Evolutionary conservation across 2,113 vertebrate species (phyloP).

Genomic region (Myiozetetes cayanensis): DNA sequence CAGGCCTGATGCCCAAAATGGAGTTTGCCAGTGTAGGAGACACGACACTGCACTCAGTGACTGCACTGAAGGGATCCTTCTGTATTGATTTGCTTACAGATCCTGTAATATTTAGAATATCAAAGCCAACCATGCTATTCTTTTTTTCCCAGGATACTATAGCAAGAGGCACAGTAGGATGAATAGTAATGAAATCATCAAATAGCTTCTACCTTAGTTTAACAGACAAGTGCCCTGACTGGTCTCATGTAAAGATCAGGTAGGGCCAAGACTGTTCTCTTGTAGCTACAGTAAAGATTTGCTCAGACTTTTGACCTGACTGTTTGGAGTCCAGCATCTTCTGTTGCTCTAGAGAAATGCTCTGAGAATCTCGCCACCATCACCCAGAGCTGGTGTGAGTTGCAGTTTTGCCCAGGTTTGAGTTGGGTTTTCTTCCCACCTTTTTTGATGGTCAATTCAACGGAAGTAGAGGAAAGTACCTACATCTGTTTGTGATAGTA

Average conservation of each 20-base stretch:
- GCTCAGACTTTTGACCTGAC: constrained; percentile 34
- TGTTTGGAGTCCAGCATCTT: not conserved
- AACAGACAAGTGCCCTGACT: not conserved
- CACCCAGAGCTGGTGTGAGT: not conserved
- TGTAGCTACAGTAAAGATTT: not conserved
- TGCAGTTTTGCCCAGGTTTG: not conserved
- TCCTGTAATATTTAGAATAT: constrained; percentile 10
- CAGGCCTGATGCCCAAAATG: not conserved
- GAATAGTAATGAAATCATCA: constrained; percentile 3
- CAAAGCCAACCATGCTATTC: not conserved
- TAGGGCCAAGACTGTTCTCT: not conserved
- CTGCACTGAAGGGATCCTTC: constrained; percentile 13
- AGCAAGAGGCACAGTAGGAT: constrained; percentile 30
- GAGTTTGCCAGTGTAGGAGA: constrained; percentile 16
- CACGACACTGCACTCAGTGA: not conserved
- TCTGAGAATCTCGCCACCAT: not conserved
- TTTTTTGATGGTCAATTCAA: not conserved
- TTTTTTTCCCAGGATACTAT: not conserved
- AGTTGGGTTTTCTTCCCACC: not conserved
- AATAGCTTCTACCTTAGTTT: not conserved
- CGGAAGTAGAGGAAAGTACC: not conserved
- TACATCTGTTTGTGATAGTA: not conserved
- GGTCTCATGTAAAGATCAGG: not conserved
- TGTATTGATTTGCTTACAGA: constrained; percentile 22
- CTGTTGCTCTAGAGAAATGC: not conserved